These are phyloP conservation scores for Clarias platycephalus DNA, from an alignment of 2,797 vertebrate genomes.

Conservation along the genomic window DNA sequence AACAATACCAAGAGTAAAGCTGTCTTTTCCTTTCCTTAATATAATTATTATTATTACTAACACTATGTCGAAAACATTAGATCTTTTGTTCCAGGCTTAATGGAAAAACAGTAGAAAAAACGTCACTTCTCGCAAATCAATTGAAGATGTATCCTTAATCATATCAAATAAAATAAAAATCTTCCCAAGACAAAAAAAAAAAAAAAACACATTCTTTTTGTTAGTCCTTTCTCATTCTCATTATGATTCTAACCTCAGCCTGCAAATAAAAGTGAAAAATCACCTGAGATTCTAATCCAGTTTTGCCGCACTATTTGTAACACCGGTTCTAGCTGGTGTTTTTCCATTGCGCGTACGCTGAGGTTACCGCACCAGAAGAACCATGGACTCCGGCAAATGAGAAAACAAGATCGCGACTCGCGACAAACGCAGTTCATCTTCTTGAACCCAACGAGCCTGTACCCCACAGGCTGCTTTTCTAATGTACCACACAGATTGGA, in stretches of 20 bases:
- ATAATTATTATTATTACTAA: neutral
- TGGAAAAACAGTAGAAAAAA: neutral
- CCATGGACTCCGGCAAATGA: conserved; percentile 68
- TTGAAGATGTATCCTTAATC: neutral
- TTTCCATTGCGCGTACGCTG: conserved; percentile 52
- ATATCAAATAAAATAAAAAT: conserved; percentile 3
- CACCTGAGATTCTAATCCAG: conserved; percentile 40
- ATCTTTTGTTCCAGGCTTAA: neutral
- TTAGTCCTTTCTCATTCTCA: conserved; percentile 29
- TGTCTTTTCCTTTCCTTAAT: neutral
- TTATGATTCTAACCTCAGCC: conserved; percentile 51
- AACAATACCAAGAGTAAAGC: conserved; percentile 70
- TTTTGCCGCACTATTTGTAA: conserved; percentile 65
- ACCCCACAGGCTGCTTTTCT: conserved; percentile 65
- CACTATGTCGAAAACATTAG: neutral
- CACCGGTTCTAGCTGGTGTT: conserved; percentile 60
- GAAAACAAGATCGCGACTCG: conserved; percentile 67
- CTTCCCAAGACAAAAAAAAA: conserved; percentile 6
- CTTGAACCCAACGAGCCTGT: conserved; percentile 59
- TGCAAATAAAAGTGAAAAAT: conserved; percentile 53
- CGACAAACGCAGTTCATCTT: conserved; percentile 67
- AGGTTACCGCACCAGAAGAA: conserved; percentile 63
- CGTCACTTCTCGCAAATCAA: neutral
- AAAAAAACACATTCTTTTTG: neutral
- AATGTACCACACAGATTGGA: conserved; percentile 53